Base-by-base conservation (phyloP, 2,888 invertebrate genomes). In the Nomada hirtipes region DNA sequence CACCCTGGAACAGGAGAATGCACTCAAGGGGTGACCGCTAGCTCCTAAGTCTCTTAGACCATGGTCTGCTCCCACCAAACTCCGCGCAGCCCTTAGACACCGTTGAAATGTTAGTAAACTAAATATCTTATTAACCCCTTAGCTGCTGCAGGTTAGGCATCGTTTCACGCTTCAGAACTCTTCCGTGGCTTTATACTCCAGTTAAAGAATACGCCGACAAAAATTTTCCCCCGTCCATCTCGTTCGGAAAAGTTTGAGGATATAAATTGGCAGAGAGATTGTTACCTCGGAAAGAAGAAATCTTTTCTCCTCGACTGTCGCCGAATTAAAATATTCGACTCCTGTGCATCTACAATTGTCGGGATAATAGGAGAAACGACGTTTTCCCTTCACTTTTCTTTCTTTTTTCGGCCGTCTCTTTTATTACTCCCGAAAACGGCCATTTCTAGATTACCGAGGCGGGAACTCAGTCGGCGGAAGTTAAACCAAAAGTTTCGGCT, bases 21-120 rank as follows among this genome's bases (percentile, higher is more conserved):
- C 93, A 93, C 93, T 93, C 92, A 92, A 90, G 91, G 90, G 92
- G 92, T 92, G 92, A 93, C 93, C 93, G 90, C 92, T 89, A 92
- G 90, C 91, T 91, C 91, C 92, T 92, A 93, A 93, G 93, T 93
- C 93, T 92, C 91, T 91, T 91, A 92, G 91, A 93, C 91, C 92
- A 90, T 90, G 90, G 90, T 89, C 90, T 86, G 83, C 90, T 88
- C 87, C 88, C 89, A 84, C 83, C 86, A 86, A 81, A 63, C 83
- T 84, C 81, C 84, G 86, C 83, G 82, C 87, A 85, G 88, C 89
- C 90, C 89, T 88, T 79, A 88, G 86, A 86, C 89, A 88, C 89
- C 89, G 86, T 89, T 87, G 89, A 90, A 91, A 92, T 91, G 92
- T 92, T 92, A 89, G 89, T 91, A 90, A 91, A 92, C 92, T 93